Percentiles rank a stretch among this genome's conserved stretches.
Conservation (phyloP, 2,797 vertebrate species). For the Danio kyathit region DNA sequence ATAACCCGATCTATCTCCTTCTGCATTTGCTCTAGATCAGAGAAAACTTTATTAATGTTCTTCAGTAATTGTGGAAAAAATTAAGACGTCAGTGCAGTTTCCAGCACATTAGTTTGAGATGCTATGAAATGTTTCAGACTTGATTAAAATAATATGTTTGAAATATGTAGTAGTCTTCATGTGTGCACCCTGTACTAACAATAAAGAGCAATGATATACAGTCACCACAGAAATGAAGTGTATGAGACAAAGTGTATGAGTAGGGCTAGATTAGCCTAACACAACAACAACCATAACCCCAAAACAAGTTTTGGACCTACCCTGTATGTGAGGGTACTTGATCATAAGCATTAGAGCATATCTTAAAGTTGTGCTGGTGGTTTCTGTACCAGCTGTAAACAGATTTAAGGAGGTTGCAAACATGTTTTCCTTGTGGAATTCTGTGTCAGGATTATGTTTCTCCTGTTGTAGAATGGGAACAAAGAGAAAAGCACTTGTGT, state of each 20-base stretch:
- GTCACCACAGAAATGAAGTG: too few species aligned
- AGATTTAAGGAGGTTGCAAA: constrained; percentile 74
- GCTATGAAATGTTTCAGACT: background rate
- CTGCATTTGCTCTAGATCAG: constrained; percentile 71
- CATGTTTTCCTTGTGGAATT: constrained; percentile 79
- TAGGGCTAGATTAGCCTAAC: too few species aligned
- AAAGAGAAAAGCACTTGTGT: background rate
- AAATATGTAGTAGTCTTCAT: background rate
- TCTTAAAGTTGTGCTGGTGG: constrained; percentile 76
- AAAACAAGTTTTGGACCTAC: constrained; percentile 61
- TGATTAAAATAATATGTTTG: background rate
- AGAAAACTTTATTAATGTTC: too few species aligned
- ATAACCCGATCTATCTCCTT: constrained; percentile 77
- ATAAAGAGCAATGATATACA: background rate
- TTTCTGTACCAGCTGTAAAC: constrained; percentile 78
- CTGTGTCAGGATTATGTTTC: constrained; percentile 68
- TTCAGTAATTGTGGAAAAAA: background rate
- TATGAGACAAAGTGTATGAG: too few species aligned
- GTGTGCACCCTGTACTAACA: background rate
- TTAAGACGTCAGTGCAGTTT: background rate
- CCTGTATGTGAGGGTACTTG: constrained; percentile 79
- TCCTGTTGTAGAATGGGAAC: constrained; percentile 68
- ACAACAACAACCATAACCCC: too few species aligned
- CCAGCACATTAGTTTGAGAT: too few species aligned
- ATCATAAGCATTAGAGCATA: constrained; percentile 77